Percentiles rank a stretch among this genome's conserved stretches.
These are phyloP conservation scores for Catharus fuscescens DNA, from an alignment of 2,113 vertebrate genomes.

Conservation along the genomic window DNA sequence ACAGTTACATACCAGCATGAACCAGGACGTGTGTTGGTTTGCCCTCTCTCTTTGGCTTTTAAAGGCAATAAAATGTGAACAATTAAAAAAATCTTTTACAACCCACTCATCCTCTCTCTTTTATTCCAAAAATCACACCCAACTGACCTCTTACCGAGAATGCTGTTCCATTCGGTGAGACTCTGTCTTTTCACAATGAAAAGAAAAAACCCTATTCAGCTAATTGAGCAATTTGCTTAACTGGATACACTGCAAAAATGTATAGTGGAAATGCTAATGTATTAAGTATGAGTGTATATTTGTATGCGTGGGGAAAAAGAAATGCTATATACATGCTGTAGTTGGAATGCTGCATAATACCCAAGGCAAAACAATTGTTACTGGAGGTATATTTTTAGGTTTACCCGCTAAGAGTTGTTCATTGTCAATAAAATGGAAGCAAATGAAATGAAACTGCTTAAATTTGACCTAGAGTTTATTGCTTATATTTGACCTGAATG, in stretches of 20 bases:
- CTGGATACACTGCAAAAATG: conserved; percentile 47
- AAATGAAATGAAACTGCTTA: conserved; percentile 38
- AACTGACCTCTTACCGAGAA: conserved; percentile 63
- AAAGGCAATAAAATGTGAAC: conserved; percentile 64
- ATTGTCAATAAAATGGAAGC: conserved; percentile 11
- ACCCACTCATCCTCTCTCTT: conserved; percentile 48
- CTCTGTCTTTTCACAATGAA: conserved; percentile 56
- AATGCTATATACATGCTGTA: conserved; percentile 35
- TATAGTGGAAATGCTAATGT: conserved; percentile 50
- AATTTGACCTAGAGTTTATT: conserved; percentile 2
- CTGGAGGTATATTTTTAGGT: conserved; percentile 32
- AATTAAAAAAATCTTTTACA: conserved; percentile 68
- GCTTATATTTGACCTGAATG: background rate
- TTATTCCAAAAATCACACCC: conserved; percentile 59
- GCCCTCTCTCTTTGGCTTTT: conserved; percentile 58
- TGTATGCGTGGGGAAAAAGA: background rate
- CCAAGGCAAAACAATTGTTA: conserved; percentile 54
- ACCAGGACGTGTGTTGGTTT: conserved; percentile 28
- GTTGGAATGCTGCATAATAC: conserved; percentile 14
- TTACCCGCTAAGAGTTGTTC: conserved; percentile 18
- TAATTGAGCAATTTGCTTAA: conserved; percentile 68
- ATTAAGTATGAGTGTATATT: conserved; percentile 50
- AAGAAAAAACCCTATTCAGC: conserved; percentile 44
- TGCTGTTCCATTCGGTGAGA: background rate
- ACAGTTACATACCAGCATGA: conserved; percentile 26